A percentile compares a stretch with the other conserved stretches of the same genome.
Conservation (phyloP, 2,888 invertebrate species). For the Icerya purchasi region DNA sequence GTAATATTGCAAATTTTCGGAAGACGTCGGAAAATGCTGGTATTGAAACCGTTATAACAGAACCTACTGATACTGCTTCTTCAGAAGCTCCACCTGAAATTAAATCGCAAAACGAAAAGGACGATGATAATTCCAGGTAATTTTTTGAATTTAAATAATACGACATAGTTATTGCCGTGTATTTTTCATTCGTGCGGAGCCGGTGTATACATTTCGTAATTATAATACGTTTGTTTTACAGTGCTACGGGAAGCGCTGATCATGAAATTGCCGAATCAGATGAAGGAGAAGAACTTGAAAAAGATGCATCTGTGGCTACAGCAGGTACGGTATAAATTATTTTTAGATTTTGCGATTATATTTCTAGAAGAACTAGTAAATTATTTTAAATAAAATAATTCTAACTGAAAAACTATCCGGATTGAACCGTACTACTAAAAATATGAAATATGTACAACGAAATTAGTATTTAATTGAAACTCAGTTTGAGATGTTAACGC, state of each 20-base stretch:
- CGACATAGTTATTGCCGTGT: background rate
- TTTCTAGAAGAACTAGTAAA: background rate
- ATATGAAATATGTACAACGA: too few relatives aligned
- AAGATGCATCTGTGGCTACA: slow-evolving; percentile 26
- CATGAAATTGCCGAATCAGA: slow-evolving; percentile 32
- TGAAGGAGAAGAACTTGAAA: slow-evolving; percentile 15
- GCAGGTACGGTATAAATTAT: too few relatives aligned
- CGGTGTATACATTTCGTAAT: background rate
- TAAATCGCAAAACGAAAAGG: slow-evolving; percentile 31
- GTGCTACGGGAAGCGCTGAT: slow-evolving; percentile 78
- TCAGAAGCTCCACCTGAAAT: slow-evolving; percentile 29
- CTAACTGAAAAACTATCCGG: too few relatives aligned
- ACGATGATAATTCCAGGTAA: slow-evolving; percentile 77
- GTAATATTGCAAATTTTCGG: slow-evolving; percentile 29
- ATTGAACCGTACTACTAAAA: too few relatives aligned
- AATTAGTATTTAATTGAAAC: too few relatives aligned
- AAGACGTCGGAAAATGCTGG: slow-evolving; percentile 37
- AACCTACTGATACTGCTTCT: slow-evolving; percentile 28
- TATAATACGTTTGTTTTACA: slow-evolving; percentile 24
- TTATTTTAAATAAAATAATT: too few relatives aligned
- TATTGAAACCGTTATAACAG: slow-evolving; percentile 22
- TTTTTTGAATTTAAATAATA: too few relatives aligned
- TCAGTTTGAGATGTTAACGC: too few relatives aligned
- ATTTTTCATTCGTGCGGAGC: background rate
- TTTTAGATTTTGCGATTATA: background rate